Percentiles rank a stretch among this genome's conserved stretches.
phyloP scores from a whole-genome alignment of 1,140 invertebrate species.

The Ceratosolen solmsi region DNA sequence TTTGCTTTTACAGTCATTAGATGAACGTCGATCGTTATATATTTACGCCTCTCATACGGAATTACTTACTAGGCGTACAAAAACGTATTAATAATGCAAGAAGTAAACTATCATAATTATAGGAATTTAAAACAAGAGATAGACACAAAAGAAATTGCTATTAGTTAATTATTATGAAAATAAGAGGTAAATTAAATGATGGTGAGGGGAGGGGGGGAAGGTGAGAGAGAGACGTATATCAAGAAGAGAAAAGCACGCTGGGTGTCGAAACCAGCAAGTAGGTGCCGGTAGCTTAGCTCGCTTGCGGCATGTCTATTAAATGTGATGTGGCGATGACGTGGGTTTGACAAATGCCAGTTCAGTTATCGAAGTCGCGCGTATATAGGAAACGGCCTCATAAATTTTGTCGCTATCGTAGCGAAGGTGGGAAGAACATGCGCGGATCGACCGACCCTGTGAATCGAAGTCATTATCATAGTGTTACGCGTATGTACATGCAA shows the following conservation, averaged over 20 bases:
- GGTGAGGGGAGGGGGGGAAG: background rate
- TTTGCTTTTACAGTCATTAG: no score
- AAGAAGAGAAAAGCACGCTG: conserved; percentile 11
- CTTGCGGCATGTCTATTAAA: background rate
- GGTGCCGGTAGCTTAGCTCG: conserved; percentile 29
- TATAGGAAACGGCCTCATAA: conserved; percentile 43
- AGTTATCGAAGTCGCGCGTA: conserved; percentile 35
- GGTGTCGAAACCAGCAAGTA: conserved; percentile 11
- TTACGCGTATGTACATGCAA: background rate
- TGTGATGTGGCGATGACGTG: conserved; percentile 44
- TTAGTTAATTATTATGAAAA: no score
- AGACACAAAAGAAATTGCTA: background rate
- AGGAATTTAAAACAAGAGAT: background rate
- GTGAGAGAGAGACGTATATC: background rate
- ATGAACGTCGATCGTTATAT: no score
- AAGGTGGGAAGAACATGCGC: background rate
- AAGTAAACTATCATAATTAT: background rate
- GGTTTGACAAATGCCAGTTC: conserved; percentile 47
- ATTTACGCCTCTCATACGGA: no score
- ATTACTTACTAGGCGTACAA: no score
- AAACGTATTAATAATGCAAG: no score
- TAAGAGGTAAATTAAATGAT: background rate
- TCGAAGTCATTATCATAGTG: conserved; percentile 42
- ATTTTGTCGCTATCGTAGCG: conserved; percentile 16
- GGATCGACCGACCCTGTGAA: background rate